These are phyloP conservation scores for Stichodactyla helianthus DNA, from an alignment of 64 coral and sea anemone species.

Conservation along the genomic window DNA sequence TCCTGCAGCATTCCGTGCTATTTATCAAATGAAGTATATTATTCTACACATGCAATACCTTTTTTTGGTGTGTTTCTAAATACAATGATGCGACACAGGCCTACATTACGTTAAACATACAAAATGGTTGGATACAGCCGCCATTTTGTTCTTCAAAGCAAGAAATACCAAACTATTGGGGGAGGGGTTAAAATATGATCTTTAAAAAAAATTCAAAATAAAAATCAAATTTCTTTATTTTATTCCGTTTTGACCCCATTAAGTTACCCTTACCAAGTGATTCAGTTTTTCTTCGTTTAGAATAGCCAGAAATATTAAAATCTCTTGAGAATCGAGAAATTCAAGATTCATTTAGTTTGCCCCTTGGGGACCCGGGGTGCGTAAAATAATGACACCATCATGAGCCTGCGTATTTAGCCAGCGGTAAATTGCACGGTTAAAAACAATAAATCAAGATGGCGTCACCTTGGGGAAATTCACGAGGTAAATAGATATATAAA, in stretches of 20 bases:
- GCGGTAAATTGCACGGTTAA: neutral
- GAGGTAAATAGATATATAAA: constrained; percentile 4
- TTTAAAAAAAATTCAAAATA: neutral
- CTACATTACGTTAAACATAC: no score
- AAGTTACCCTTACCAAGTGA: no score
- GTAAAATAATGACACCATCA: neutral
- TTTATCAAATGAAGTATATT: no score
- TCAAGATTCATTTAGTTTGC: neutral
- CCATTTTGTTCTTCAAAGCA: neutral
- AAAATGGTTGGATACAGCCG: neutral
- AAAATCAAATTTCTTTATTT: no score
- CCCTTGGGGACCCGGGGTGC: neutral
- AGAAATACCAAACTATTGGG: neutral
- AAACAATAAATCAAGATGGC: constrained; percentile 18
- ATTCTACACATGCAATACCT: no score
- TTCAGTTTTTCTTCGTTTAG: no score
- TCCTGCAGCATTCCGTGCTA: no score
- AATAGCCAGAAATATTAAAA: no score
- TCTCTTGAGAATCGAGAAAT: no score
- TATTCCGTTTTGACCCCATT: no score
- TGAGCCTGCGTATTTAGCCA: neutral
- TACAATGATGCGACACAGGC: no score
- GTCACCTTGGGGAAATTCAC: neutral
- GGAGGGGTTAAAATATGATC: neutral
- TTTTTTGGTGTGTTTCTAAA: no score